Base-by-base conservation (phyloP, 2,888 invertebrate species). In the Nowickia ferox region DNA sequence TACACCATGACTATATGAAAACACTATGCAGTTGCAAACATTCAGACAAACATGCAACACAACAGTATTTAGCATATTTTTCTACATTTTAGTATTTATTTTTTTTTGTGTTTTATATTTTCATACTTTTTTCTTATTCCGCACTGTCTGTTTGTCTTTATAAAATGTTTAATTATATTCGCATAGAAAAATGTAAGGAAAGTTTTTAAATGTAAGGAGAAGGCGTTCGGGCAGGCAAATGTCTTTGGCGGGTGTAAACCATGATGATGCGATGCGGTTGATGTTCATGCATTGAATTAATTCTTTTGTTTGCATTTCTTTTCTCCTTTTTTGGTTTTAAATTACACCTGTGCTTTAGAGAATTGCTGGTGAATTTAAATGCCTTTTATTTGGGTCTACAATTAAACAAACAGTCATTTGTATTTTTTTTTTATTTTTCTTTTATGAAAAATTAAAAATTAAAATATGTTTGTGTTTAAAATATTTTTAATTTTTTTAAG, bases 121-220 rank as follows among this genome's bases (percentile, higher is more conserved):
- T 8, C 40, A n/a, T 68, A 11, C 19, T 63, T 42, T 42, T 1
- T 22, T 68, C 51, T 22, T 51, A 15, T n/a, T n/a, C 5, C 48
- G 11, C 42, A 11, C 19, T 72, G 53, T 53, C n/a, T 65, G 40
- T 61, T 75, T 30, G 65, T 55, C 65, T 65, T 22, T 61, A 30
- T 44, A 63, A 79, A 71, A 61, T 46, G 44, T 80, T 38, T 74
- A 80, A 80, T 80, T 80, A 80, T 80, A 17, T 42, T 48, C 1
- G 72, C 46, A 72, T 63, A 65, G 53, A 53, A 61, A 15, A 44
- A 44, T 72, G 9, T 65, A 22, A 9, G 38, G 57, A 57, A 44
- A 57, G 22, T 19, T 68, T 40, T 63, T 17, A n/a, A 11, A 51
- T 38, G 19, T 11, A 30, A 51, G 11, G n/a, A 51, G 11, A 53